Percentiles rank a stretch among this genome's conserved stretches.
Conservation (phyloP, 2,888 invertebrate genomes). For the Mythimna loreyi region DNA sequence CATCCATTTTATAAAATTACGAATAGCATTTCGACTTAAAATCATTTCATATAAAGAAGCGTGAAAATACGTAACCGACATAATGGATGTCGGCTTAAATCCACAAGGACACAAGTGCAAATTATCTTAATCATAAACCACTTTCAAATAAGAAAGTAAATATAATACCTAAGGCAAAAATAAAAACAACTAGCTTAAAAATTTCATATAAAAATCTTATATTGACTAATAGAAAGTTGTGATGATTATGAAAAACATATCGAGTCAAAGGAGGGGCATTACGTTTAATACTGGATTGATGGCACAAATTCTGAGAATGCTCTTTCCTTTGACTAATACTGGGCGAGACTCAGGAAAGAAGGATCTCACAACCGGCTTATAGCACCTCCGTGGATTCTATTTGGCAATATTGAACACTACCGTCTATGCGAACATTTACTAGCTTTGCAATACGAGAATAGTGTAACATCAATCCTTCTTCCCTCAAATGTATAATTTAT, state of each 20-base stretch:
- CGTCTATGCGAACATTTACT: slow-evolving; percentile 54
- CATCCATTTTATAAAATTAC: slow-evolving; percentile 82
- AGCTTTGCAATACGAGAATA: slow-evolving; percentile 56
- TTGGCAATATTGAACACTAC: slow-evolving; percentile 77
- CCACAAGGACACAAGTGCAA: slow-evolving; percentile 91
- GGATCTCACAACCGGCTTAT: slow-evolving; percentile 88
- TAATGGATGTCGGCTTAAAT: slow-evolving; percentile 80
- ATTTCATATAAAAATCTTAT: slow-evolving; percentile 88
- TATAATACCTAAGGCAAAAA: slow-evolving; percentile 88
- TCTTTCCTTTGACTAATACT: slow-evolving; percentile 89
- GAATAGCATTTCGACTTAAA: slow-evolving; percentile 83
- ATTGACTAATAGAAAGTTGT: slow-evolving; percentile 90
- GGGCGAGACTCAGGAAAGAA: slow-evolving; percentile 87
- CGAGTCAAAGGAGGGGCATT: slow-evolving; percentile 87
- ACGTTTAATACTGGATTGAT: slow-evolving; percentile 89
- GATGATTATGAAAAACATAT: slow-evolving; percentile 86
- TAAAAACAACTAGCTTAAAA: slow-evolving; percentile 89
- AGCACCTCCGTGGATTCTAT: slow-evolving; percentile 84
- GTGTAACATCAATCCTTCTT: slow-evolving; percentile 84
- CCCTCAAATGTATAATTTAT: slow-evolving; percentile 77
- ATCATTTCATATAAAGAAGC: slow-evolving; percentile 83
- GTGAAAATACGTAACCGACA: slow-evolving; percentile 87
- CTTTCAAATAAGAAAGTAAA: slow-evolving; percentile 89
- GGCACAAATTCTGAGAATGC: slow-evolving; percentile 88
- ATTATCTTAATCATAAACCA: slow-evolving; percentile 84